Conservation (phyloP, 2,113 vertebrate species). For the Formicarius rufipectus region DNA sequence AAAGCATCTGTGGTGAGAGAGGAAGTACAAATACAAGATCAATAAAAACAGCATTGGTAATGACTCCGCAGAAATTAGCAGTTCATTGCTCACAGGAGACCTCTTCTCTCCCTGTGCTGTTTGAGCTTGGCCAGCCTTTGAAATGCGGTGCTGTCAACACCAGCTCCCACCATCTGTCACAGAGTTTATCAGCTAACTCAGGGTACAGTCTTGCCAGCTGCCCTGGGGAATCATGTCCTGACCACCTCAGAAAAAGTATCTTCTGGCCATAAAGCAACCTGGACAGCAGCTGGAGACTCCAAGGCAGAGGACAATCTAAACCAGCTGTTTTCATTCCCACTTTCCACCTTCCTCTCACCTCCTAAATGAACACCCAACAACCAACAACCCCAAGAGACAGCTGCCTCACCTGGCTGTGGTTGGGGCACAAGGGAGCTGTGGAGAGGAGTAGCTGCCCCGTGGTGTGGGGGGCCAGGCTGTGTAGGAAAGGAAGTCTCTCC, state of each 20-base stretch:
- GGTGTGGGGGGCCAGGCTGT: background rate
- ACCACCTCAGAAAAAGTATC: background rate
- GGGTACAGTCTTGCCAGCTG: background rate
- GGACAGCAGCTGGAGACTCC: background rate
- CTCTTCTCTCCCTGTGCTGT: background rate
- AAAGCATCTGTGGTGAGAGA: background rate
- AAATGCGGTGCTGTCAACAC: background rate
- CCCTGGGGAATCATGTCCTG: background rate
- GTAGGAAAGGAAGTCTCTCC: accelerated
- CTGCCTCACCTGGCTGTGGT: background rate
- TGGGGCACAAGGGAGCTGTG: accelerated
- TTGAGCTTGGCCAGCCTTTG: background rate
- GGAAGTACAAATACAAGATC: background rate
- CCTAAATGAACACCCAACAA: background rate
- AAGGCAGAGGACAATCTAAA: background rate
- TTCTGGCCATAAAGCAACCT: background rate
- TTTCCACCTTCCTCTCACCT: background rate
- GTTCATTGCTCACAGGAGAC: background rate
- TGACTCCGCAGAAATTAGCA: background rate
- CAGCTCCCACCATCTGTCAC: background rate
- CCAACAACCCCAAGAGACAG: background rate
- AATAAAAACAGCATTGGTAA: background rate
- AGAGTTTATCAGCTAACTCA: background rate
- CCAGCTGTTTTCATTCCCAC: background rate
- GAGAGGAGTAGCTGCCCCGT: background rate